These are phyloP conservation scores for Phylloscopus whistleri DNA, from an alignment of 2,113 vertebrate species.

Conservation along the genomic window DNA sequence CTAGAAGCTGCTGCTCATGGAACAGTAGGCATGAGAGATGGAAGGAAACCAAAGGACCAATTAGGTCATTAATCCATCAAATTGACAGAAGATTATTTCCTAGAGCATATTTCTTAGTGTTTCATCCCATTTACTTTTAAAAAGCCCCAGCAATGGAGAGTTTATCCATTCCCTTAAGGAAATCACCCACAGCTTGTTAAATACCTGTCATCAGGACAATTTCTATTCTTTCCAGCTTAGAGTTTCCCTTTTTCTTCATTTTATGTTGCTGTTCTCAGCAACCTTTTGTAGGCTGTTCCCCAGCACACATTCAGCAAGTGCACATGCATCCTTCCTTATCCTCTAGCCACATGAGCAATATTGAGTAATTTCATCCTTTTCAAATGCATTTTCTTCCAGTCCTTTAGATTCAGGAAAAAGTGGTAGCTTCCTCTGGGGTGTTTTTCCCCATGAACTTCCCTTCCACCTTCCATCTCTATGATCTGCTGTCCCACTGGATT, in stretches of 20 bases:
- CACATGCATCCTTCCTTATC: not conserved
- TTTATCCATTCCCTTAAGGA: not conserved
- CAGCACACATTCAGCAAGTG: not conserved
- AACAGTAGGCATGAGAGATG: not conserved
- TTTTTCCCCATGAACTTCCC: not conserved
- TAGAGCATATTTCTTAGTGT: not conserved
- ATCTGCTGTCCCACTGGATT: not conserved
- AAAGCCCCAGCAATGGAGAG: not conserved
- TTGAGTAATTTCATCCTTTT: not conserved
- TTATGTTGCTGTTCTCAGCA: not conserved
- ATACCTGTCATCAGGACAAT: not conserved
- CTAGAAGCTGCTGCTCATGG: not conserved
- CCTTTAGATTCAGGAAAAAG: not conserved
- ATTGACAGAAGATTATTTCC: not conserved
- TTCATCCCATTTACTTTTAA: not conserved
- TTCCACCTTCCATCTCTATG: not conserved
- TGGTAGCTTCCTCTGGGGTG: not conserved
- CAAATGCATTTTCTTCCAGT: not conserved
- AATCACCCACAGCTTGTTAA: not conserved
- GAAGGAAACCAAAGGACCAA: slow-evolving; percentile 12
- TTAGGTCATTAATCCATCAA: slow-evolving; percentile 18
- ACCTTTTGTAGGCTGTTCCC: not conserved
- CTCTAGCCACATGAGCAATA: not conserved
- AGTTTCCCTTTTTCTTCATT: not conserved
- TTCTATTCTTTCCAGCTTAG: not conserved